These are phyloP conservation scores for Luperina testacea DNA, from an alignment of 2,888 invertebrate species.

Conservation along the genomic window DNA sequence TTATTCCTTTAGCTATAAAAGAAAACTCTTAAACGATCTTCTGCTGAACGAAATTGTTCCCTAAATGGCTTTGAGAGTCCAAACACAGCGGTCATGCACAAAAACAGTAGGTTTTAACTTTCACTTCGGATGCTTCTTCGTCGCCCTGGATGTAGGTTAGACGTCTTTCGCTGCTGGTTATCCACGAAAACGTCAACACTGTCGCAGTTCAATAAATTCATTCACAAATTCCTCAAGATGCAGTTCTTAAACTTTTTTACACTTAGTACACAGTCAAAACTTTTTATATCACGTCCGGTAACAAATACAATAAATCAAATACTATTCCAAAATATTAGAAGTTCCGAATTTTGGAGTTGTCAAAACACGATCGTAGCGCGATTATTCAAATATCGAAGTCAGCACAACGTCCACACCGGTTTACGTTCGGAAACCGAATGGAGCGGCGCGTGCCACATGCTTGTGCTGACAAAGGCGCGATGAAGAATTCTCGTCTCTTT, in stretches of 20 bases:
- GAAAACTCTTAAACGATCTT: conserved; percentile 72
- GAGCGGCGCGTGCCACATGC: conserved; percentile 88
- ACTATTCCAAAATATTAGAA: conserved; percentile 59
- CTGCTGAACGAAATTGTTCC: conserved; percentile 65
- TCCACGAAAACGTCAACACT: conserved; percentile 77
- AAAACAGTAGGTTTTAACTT: conserved; percentile 82
- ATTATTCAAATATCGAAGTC: conserved; percentile 71
- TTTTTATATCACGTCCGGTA: conserved; percentile 58
- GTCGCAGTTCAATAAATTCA: conserved; percentile 63
- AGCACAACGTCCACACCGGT: conserved; percentile 77
- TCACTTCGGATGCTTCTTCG: conserved; percentile 82
- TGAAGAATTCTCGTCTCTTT: conserved; percentile 83
- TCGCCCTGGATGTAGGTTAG: conserved; percentile 83
- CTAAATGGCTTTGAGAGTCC: conserved; percentile 74
- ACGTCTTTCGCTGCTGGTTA: conserved; percentile 77
- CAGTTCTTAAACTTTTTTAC: conserved; percentile 66
- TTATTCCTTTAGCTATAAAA: conserved; percentile 77
- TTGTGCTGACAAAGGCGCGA: conserved; percentile 74
- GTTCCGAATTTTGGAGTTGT: conserved; percentile 74
- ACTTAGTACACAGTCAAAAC: conserved; percentile 70
- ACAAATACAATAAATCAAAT: conserved; percentile 50
- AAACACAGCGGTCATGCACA: conserved; percentile 71
- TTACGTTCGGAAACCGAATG: conserved; percentile 87
- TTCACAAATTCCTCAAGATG: conserved; percentile 62
- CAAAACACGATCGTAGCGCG: conserved; percentile 84